Evolutionary conservation across 2,888 invertebrate species (phyloP).

Genomic region (Xestoiulus laeticollis): DNA sequence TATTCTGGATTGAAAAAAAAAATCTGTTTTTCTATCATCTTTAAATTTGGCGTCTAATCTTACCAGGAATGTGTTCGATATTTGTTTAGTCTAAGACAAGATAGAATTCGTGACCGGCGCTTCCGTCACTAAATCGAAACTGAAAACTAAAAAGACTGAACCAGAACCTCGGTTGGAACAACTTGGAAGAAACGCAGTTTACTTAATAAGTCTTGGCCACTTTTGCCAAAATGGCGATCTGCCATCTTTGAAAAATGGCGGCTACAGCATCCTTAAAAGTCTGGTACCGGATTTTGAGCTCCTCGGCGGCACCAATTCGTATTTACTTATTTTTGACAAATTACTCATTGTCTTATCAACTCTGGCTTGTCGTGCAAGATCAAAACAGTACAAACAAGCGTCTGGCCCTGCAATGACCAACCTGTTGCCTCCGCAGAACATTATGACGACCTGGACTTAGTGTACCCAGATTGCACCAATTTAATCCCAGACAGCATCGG

Average conservation of each 20-base stretch:
- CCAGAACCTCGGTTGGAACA: no score
- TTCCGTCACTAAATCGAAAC: no score
- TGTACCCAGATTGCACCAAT: not conserved
- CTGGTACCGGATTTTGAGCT: not conserved
- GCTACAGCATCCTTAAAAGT: not conserved
- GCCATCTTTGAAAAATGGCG: not conserved
- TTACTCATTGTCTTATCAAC: constrained; percentile 21
- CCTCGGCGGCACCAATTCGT: not conserved
- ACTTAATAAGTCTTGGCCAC: no score
- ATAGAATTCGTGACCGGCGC: no score
- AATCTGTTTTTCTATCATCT: no score
- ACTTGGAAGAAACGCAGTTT: no score
- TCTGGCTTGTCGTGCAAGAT: not conserved
- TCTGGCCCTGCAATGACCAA: constrained; percentile 2
- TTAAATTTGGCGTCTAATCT: no score
- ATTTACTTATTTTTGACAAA: constrained; percentile 21
- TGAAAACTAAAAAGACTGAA: no score
- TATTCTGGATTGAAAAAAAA: no score
- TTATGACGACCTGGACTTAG: not conserved
- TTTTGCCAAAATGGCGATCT: not conserved
- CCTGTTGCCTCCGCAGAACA: not conserved
- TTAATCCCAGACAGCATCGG: not conserved
- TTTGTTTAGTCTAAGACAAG: no score
- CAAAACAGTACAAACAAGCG: not conserved
- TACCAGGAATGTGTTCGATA: no score